phyloP scores from a whole-genome alignment of 2,797 vertebrate genomes.

The Mustela erminea region DNA sequence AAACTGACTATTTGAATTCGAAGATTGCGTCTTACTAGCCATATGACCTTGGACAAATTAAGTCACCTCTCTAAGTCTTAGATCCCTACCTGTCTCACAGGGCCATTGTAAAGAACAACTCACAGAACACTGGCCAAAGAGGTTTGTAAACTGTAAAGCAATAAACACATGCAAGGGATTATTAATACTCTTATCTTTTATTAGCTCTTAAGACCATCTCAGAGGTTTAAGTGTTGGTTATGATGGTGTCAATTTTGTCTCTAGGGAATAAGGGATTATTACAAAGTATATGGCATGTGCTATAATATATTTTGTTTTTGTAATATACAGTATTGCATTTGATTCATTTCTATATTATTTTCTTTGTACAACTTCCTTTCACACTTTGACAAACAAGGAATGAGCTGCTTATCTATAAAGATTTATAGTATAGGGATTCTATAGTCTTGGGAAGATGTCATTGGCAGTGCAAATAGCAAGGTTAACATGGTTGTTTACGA shows the following conservation, averaged over 20 bases:
- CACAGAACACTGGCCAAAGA: conserved; percentile 15
- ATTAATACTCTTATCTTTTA: conserved; percentile 52
- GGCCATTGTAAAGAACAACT: neutral
- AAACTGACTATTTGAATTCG: neutral
- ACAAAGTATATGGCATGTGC: conserved; percentile 54
- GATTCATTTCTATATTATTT: conserved; percentile 87
- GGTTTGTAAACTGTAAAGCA: conserved; percentile 41
- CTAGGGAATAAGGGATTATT: conserved; percentile 54
- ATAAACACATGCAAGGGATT: conserved; percentile 31
- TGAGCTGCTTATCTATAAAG: conserved; percentile 89
- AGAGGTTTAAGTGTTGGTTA: conserved; percentile 40
- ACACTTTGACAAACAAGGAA: conserved; percentile 88
- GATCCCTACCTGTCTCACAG: neutral
- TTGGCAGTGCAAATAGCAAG: conserved; percentile 89
- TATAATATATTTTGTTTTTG: conserved; percentile 73
- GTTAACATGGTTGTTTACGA: conserved; percentile 88
- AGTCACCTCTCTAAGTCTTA: neutral
- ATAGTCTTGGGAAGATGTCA: conserved; percentile 87
- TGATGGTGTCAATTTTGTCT: conserved; percentile 65
- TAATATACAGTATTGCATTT: conserved; percentile 80
- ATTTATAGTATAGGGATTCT: conserved; percentile 88
- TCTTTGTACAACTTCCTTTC: conserved; percentile 84
- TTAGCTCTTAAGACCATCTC: conserved; percentile 32
- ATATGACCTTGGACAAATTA: conserved; percentile 32
- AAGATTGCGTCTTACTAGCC: conserved; percentile 42